A percentile compares a stretch with the other conserved stretches of the same genome.
These are phyloP conservation scores for Peromyscus attwateri DNA, from an alignment of 2,797 vertebrate genomes.

Conservation along the genomic window DNA sequence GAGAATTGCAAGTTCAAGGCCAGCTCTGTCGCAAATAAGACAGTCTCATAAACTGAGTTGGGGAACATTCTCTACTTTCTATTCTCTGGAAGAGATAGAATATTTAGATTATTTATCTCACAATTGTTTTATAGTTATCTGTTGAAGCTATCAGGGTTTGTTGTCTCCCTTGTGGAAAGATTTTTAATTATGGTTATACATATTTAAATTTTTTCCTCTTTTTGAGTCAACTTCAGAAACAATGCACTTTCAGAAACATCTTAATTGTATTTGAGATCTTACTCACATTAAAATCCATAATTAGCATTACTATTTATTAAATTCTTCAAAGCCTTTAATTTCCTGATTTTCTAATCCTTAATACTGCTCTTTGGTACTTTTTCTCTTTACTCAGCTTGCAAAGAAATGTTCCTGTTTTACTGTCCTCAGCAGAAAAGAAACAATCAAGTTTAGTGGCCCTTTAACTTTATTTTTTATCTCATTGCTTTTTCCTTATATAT, in stretches of 20 bases:
- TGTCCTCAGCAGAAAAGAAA: neutral
- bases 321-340: neutral
- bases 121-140: neutral
- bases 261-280: neutral
- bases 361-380: neutral
- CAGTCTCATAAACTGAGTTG: neutral
- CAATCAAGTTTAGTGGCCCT: neutral
- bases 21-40: neutral
- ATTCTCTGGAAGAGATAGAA: neutral
- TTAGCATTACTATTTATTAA: slow-evolving; percentile 4
- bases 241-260: slow-evolving; percentile 26
- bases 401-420: neutral
- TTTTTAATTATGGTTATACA: slow-evolving; percentile 40
- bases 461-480: neutral
- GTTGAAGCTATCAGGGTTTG: neutral
- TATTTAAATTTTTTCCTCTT: slow-evolving; percentile 28
- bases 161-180: neutral
- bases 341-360: neutral
- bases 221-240: neutral
- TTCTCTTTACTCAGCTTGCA: neutral
- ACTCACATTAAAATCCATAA: neutral
- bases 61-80: neutral
- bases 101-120: neutral
- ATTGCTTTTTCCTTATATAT: neutral
- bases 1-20: neutral